Evolutionary conservation across 2,888 invertebrate species (phyloP).

Genomic region (Melanostoma mellinum): DNA sequence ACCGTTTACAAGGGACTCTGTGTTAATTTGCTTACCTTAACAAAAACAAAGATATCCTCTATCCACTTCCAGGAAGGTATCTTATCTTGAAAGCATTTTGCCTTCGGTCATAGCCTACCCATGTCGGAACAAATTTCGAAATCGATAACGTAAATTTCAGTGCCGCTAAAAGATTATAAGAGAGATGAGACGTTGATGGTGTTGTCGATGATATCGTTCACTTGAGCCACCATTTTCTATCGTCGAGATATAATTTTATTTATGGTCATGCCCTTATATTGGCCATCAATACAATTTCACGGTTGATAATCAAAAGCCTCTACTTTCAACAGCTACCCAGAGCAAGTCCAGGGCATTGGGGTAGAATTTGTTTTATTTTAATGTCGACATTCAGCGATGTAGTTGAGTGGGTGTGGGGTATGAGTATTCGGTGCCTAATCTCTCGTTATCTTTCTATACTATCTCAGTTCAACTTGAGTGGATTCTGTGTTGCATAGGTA

Average conservation of each 20-base stretch:
- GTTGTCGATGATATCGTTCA: background rate
- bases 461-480: slow-evolving; percentile 54
- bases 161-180: background rate
- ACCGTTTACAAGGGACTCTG: too few species aligned
- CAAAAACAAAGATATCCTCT: too few species aligned
- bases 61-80: too few species aligned
- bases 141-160: slow-evolving; percentile 58
- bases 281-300: slow-evolving; percentile 72
- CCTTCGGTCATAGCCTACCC: too few species aligned
- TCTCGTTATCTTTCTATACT: slow-evolving; percentile 25
- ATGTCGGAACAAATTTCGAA: slow-evolving; percentile 59
- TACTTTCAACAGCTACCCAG: background rate
- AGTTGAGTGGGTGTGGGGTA: slow-evolving; percentile 1
- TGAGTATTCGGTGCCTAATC: slow-evolving; percentile 4
- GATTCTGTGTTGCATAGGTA: slow-evolving; percentile 19
- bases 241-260: slow-evolving; percentile 61
- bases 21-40: too few species aligned
- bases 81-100: too few species aligned
- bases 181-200: too few species aligned
- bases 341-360: slow-evolving; percentile 2
- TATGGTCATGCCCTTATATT: slow-evolving; percentile 70
- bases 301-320: slow-evolving; percentile 69
- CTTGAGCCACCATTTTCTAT: slow-evolving; percentile 10
- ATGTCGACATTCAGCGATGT: slow-evolving; percentile 54
- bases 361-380: slow-evolving; percentile 61